Evolutionary conservation across 1,140 invertebrate species (phyloP).

Genomic region (Potamilus streckersoni): DNA sequence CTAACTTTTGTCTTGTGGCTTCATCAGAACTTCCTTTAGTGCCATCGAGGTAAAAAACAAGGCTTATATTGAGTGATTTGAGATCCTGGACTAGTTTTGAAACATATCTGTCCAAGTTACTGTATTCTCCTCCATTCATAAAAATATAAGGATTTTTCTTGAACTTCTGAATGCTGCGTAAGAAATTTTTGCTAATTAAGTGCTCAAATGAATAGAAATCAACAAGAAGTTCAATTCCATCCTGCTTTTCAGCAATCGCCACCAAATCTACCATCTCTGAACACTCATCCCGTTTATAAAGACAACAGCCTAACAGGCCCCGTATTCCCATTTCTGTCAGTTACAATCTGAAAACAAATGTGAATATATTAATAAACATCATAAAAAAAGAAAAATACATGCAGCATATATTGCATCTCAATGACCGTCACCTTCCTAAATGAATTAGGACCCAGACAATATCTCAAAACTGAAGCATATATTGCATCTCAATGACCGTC

Average conservation of each 20-base stretch:
- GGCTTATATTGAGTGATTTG: constrained; percentile 43
- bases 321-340: constrained; percentile 51
- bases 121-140: constrained; percentile 59
- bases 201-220: constrained; percentile 60
- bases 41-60: constrained; percentile 60
- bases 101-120: constrained; percentile 45
- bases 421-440: too few species aligned
- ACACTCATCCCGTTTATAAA: constrained; percentile 40
- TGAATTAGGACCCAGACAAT: too few species aligned
- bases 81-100: constrained; percentile 53
- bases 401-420: too few species aligned
- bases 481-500: too few species aligned
- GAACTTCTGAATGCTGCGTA: constrained; percentile 39
- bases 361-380: too few species aligned
- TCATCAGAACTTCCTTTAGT: constrained; percentile 50
- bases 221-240: constrained; percentile 59
- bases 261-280: constrained; percentile 51
- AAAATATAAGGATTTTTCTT: constrained; percentile 50
- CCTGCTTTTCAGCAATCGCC: constrained; percentile 39
- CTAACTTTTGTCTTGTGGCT: constrained; percentile 48
- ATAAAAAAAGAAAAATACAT: too few species aligned
- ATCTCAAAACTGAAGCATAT: too few species aligned
- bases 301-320: constrained; percentile 48
- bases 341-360: background rate
- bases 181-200: constrained; percentile 48